Conservation (phyloP, 35 echinoderm and acorn worm species). For the Strongylocentrotus purpuratus region DNA sequence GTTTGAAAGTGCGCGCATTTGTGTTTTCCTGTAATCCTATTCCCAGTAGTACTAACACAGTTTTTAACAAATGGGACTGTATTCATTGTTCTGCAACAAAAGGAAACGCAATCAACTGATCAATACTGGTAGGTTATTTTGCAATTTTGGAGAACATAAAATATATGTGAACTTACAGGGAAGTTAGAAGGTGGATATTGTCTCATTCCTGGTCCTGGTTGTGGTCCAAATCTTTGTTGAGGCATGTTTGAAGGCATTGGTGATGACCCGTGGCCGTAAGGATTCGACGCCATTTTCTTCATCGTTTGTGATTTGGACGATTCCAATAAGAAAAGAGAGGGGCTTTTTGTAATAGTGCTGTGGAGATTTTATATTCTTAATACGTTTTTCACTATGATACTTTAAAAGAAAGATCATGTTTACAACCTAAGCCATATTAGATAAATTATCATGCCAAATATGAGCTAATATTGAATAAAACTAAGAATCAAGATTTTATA, state of each 20-base stretch:
- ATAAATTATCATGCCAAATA: no score
- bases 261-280: constrained; percentile 57
- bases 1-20: no score
- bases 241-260: constrained; percentile 62
- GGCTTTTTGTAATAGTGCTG: not conserved
- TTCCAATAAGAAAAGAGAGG: not conserved
- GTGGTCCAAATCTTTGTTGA: constrained; percentile 62
- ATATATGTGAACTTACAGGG: constrained; percentile 69
- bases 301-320: not conserved
- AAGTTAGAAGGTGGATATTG: constrained; percentile 56
- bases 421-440: no score
- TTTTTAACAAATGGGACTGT: not conserved
- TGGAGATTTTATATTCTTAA: no score
- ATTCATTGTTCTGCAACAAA: not conserved
- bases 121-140: not conserved
- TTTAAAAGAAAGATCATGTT: no score
- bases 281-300: constrained; percentile 84
- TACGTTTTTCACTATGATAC: no score
- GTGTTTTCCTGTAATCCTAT: no score
- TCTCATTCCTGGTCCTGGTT: constrained; percentile 79
- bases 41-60: not conserved
- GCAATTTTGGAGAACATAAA: not conserved
- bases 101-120: not conserved
- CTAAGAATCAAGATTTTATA: no score
- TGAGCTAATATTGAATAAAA: no score